These are phyloP conservation scores for Embidobia sp. DNA, from an alignment of 2,888 invertebrate genomes.

Conservation along the genomic window DNA sequence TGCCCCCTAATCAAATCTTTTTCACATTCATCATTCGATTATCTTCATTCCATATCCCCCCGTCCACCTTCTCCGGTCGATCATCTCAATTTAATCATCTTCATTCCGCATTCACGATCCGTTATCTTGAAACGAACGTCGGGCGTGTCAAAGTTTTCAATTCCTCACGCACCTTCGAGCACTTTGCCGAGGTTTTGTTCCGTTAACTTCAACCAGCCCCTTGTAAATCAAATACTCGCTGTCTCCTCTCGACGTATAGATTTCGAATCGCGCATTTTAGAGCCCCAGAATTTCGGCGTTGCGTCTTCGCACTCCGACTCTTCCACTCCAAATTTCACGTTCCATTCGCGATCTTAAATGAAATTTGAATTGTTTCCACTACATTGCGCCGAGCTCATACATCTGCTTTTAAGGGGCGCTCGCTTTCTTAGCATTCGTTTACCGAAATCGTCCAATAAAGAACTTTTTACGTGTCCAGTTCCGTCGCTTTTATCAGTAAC, in stretches of 20 bases:
- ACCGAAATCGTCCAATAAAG: constrained; percentile 11
- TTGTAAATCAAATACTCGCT: constrained; percentile 17
- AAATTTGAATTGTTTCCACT: constrained; percentile 51
- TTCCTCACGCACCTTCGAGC: not conserved
- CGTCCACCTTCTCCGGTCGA: too few species aligned
- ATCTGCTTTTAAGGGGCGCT: constrained; percentile 17
- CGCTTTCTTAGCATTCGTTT: constrained; percentile 16
- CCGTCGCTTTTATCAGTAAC: too few species aligned
- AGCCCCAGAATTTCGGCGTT: constrained; percentile 21
- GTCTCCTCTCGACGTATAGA: constrained; percentile 1
- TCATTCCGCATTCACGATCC: too few species aligned
- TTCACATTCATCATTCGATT: too few species aligned
- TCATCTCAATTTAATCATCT: too few species aligned
- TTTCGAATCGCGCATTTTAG: constrained; percentile 23
- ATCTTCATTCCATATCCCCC: too few species aligned
- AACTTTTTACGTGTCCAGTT: not conserved
- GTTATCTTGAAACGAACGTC: too few species aligned
- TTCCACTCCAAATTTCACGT: constrained; percentile 11
- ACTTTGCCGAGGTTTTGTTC: not conserved
- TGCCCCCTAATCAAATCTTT: too few species aligned
- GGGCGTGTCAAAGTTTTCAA: not conserved
- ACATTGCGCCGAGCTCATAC: constrained; percentile 29
- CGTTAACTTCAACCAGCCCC: not conserved
- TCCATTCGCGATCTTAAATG: constrained; percentile 26
- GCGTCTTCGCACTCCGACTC: constrained; percentile 15